phyloP scores from a whole-genome alignment of 2,888 invertebrate species.

The Myopa testacea region DNA sequence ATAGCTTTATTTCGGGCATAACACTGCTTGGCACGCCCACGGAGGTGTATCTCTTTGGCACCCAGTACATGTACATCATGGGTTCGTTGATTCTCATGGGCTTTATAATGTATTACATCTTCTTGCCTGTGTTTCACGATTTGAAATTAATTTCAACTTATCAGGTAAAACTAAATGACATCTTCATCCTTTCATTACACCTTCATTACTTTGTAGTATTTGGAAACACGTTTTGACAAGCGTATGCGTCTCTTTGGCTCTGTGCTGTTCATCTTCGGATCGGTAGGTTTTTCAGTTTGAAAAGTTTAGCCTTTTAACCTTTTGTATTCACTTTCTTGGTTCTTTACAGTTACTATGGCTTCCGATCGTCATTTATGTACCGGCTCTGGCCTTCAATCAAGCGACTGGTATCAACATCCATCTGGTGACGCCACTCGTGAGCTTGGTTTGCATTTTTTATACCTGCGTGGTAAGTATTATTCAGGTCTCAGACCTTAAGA shows the following conservation, averaged over 20 bases:
- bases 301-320: not conserved
- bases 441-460: conserved; percentile 83
- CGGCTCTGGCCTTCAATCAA: conserved; percentile 81
- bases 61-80: conserved; percentile 76
- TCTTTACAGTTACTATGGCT: conserved; percentile 75
- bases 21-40: conserved; percentile 83
- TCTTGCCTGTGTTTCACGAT: conserved; percentile 79
- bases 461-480: conserved; percentile 76
- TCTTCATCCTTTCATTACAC: not conserved
- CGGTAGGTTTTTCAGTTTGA: conserved; percentile 70
- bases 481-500: not conserved
- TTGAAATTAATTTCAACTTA: conserved; percentile 80
- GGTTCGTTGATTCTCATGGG: conserved; percentile 72
- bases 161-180: conserved; percentile 70
- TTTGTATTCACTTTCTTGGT: not conserved
- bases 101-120: conserved; percentile 73
- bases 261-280: conserved; percentile 73
- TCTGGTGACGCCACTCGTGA: conserved; percentile 79
- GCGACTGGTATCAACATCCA: conserved; percentile 84
- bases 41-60: conserved; percentile 82
- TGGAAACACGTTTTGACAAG: conserved; percentile 76
- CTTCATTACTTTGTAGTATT: conserved; percentile 69
- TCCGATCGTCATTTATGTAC: conserved; percentile 80
- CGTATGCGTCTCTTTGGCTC: conserved; percentile 77
- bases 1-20: conserved; percentile 81